phyloP scores from a whole-genome alignment of 2,113 vertebrate species.

The Lophius piscatorius region DNA sequence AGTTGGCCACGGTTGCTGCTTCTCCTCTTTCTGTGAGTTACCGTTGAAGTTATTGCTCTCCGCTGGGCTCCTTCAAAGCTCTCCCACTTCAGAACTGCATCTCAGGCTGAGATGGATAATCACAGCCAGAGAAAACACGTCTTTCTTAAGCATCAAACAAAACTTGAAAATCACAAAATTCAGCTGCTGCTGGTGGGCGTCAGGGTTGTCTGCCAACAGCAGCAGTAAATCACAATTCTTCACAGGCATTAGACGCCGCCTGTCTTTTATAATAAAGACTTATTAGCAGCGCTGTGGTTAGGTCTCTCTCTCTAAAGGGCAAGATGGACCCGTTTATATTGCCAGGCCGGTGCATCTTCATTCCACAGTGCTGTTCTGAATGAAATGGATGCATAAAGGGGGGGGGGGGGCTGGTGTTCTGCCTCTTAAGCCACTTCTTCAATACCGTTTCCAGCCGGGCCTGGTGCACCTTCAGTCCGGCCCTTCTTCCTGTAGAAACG shows the following conservation, averaged over 20 bases:
- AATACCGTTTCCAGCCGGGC: no score
- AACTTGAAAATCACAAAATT: constrained; percentile 44
- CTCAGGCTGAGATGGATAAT: constrained; percentile 39
- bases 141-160: constrained; percentile 51
- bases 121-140: constrained; percentile 49
- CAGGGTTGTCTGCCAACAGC: constrained; percentile 54
- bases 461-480: no score
- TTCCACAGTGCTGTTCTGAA: no score
- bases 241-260: constrained; percentile 36
- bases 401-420: no score
- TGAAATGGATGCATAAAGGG: no score
- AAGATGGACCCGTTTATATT: no score
- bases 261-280: constrained; percentile 42
- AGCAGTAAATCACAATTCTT: constrained; percentile 57
- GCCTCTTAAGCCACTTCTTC: no score
- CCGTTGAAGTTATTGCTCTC: no score
- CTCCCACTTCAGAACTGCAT: constrained; percentile 39
- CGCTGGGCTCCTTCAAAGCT: constrained; percentile 26
- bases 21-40: no score
- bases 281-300: constrained; percentile 20
- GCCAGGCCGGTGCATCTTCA: no score
- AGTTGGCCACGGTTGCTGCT: constrained; percentile 41
- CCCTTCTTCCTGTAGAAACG: no score
- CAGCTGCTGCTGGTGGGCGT: constrained; percentile 53
- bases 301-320: constrained; percentile 21